Percentiles rank a stretch among this genome's conserved stretches.
Conservation (phyloP, 2,113 vertebrate species). For the Lophura nycthemera region DNA sequence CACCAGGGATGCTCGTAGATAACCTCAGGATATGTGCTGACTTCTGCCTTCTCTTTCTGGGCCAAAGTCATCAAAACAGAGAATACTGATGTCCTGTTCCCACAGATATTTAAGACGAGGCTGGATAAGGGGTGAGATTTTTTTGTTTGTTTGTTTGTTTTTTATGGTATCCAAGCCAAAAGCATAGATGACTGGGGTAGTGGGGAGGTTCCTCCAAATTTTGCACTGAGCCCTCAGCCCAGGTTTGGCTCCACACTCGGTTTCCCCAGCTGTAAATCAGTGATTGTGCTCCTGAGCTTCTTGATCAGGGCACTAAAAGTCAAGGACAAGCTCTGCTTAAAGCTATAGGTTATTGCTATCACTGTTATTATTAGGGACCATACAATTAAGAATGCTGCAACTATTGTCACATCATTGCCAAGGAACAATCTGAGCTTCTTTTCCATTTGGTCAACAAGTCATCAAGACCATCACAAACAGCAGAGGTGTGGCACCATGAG, state of each 20-base stretch:
- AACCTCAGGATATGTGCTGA: constrained; percentile 54
- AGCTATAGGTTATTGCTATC: neutral
- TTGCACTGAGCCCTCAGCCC: neutral
- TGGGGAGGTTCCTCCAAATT: neutral
- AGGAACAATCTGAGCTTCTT: constrained; percentile 12
- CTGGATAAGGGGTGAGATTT: neutral
- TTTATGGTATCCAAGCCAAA: neutral
- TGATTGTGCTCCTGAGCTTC: neutral
- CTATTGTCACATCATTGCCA: neutral
- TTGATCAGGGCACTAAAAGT: neutral
- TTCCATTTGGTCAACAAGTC: neutral
- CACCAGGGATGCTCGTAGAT: neutral
- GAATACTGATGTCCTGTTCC: constrained; percentile 51
- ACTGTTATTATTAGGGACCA: neutral
- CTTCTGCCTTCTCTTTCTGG: constrained; percentile 40
- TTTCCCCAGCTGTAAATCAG: neutral
- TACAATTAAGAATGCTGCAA: neutral
- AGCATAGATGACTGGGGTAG: neutral
- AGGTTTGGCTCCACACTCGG: neutral
- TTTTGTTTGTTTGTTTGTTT: neutral
- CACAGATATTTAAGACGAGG: constrained; percentile 33
- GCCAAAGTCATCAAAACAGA: constrained; percentile 18
- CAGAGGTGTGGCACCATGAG: too few relatives aligned
- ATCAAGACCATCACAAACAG: too few relatives aligned
- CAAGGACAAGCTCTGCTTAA: neutral